Percentiles rank a stretch among this genome's conserved stretches.
phyloP scores from a whole-genome alignment of 1,140 invertebrate species.

The Sitobion miscanthi region DNA sequence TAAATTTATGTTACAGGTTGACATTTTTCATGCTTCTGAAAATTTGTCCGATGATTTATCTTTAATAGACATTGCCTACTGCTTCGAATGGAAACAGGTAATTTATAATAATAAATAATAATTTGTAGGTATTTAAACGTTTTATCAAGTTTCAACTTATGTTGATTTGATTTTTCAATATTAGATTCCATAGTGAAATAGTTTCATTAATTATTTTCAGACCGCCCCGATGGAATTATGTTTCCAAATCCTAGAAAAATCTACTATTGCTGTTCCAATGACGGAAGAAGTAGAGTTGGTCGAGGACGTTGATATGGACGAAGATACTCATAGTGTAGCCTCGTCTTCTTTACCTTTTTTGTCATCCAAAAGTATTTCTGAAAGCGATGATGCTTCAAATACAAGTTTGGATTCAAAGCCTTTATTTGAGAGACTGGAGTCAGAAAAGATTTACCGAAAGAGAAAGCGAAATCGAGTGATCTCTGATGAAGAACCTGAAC shows the following conservation, averaged over 20 bases:
- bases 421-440: slow-evolving; percentile 52
- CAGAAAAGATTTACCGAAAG: slow-evolving; percentile 50
- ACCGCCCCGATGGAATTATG: slow-evolving; percentile 64
- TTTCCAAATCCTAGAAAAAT: slow-evolving; percentile 63
- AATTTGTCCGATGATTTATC: slow-evolving; percentile 67
- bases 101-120: not conserved
- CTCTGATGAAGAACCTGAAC: slow-evolving; percentile 13
- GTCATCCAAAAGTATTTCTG: slow-evolving; percentile 46
- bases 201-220: slow-evolving; percentile 60
- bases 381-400: slow-evolving; percentile 33
- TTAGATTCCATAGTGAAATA: not conserved
- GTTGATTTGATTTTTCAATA: not conserved
- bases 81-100: slow-evolving; percentile 71
- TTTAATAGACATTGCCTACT: slow-evolving; percentile 71
- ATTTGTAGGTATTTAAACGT: not conserved
- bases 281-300: slow-evolving; percentile 47
- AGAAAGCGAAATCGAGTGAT: not conserved
- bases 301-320: slow-evolving; percentile 47
- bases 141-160: not conserved
- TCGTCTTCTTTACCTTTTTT: slow-evolving; percentile 50
- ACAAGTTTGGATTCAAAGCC: slow-evolving; percentile 51
- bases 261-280: slow-evolving; percentile 54
- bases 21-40: slow-evolving; percentile 65
- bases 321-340: slow-evolving; percentile 38
- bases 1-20: slow-evolving; percentile 61